These are phyloP conservation scores for Lasioglossum malachurum DNA, from an alignment of 2,888 invertebrate species.

Conservation along the genomic window DNA sequence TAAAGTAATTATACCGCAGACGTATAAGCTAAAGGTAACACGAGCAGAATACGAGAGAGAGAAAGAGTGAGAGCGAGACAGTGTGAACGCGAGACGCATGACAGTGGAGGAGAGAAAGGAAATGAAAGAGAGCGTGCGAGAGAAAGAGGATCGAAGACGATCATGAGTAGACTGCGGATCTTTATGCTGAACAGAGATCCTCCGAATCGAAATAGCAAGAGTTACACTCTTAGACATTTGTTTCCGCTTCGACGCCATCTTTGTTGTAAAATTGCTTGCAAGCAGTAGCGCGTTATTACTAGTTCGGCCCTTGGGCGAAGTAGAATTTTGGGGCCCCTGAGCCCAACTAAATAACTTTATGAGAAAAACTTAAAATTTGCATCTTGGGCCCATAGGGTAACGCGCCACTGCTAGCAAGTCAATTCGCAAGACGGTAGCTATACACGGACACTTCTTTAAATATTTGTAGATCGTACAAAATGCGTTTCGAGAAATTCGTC, in stretches of 20 bases:
- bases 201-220: neutral
- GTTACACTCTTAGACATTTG: neutral
- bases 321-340: too few species aligned
- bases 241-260: neutral
- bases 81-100: neutral
- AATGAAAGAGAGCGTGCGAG: conserved; percentile 11
- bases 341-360: too few species aligned
- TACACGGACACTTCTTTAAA: neutral
- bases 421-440: neutral
- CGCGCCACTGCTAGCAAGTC: neutral
- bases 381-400: too few species aligned
- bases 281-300: too few species aligned
- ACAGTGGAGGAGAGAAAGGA: conserved; percentile 20
- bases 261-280: neutral
- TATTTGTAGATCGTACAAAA: neutral
- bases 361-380: too few species aligned
- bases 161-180: conserved; percentile 13
- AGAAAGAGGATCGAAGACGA: conserved; percentile 22
- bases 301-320: too few species aligned
- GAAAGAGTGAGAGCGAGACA: neutral
- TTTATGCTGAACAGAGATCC: neutral
- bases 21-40: conserved; percentile 72
- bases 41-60: conserved; percentile 37
- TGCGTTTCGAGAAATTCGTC: neutral
- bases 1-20: conserved; percentile 79